Evolutionary conservation across 1,140 invertebrate species (phyloP).

Genomic region (Neuroterus valhalla): DNA sequence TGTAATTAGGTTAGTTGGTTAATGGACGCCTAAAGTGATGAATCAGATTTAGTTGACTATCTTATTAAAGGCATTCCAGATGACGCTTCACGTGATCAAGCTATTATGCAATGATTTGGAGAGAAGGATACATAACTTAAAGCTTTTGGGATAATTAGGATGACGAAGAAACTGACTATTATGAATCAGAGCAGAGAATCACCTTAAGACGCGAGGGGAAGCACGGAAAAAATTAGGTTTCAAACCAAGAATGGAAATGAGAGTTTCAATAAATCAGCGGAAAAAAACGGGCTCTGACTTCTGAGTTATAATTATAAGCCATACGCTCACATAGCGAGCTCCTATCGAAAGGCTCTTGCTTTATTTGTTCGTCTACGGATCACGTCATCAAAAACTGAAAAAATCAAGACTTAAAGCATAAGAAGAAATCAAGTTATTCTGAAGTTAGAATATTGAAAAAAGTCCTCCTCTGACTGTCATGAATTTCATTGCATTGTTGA

Average conservation of each 20-base stretch:
- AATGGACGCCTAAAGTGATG: constrained; percentile 38
- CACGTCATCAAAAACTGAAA: constrained; percentile 27
- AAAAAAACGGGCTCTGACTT: background rate
- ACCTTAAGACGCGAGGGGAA: constrained; percentile 5
- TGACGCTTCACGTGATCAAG: constrained; percentile 11
- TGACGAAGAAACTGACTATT: constrained; percentile 28
- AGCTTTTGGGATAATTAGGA: constrained; percentile 44
- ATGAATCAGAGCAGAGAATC: background rate
- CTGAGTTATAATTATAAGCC: constrained; percentile 28
- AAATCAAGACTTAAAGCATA: no score
- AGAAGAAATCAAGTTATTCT: background rate
- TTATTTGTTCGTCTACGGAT: constrained; percentile 17
- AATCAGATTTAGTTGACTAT: constrained; percentile 48
- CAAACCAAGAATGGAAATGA: no score
- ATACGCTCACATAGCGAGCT: background rate
- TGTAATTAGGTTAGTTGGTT: constrained; percentile 46
- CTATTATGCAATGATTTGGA: constrained; percentile 35
- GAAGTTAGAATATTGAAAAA: constrained; percentile 24
- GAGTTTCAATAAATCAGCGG: constrained; percentile 4
- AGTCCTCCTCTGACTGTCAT: background rate
- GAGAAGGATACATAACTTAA: constrained; percentile 21
- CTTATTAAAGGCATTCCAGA: constrained; percentile 39
- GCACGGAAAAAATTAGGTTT: background rate
- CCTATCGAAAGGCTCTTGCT: constrained; percentile 30
- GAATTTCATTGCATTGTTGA: constrained; percentile 24